phyloP scores from a whole-genome alignment of 2,888 invertebrate species.

The Oegoconia quadripuncta region DNA sequence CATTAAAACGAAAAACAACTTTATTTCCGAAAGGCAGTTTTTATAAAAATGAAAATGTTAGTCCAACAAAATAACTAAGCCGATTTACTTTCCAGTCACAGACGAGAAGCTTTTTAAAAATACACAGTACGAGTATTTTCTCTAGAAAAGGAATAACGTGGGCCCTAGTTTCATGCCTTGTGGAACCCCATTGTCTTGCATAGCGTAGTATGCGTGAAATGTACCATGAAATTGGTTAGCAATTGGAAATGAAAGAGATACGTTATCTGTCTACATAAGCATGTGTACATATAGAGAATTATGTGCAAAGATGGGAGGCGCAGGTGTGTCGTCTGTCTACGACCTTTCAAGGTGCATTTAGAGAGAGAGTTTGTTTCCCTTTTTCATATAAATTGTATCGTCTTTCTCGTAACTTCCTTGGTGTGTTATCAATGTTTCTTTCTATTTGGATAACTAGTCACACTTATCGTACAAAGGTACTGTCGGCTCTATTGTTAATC shows the following conservation, averaged over 20 bases:
- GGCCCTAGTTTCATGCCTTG: constrained; percentile 3
- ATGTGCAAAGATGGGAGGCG: not conserved
- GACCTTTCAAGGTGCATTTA: constrained; percentile 4
- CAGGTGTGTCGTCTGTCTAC: constrained; percentile 4
- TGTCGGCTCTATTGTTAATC: too few relatives aligned
- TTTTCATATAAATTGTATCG: not conserved
- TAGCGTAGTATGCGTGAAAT: constrained; percentile 13
- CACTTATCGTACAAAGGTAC: too few relatives aligned
- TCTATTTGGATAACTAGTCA: too few relatives aligned
- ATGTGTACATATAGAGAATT: not conserved
- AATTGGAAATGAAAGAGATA: constrained; percentile 10
- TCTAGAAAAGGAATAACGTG: constrained; percentile 1
- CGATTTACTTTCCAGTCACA: too few relatives aligned
- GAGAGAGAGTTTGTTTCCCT: not conserved
- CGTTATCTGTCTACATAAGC: not conserved
- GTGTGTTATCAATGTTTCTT: too few relatives aligned
- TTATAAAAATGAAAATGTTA: not conserved
- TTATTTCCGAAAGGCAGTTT: too few relatives aligned
- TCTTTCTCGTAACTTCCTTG: not conserved
- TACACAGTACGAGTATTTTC: not conserved
- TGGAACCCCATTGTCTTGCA: constrained; percentile 8
- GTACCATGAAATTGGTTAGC: constrained; percentile 20
- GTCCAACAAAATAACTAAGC: not conserved
- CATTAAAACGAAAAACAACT: too few relatives aligned
- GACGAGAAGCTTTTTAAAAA: too few relatives aligned